Conservation (phyloP, 2,113 vertebrate species). For the Argyrosomus japonicus region DNA sequence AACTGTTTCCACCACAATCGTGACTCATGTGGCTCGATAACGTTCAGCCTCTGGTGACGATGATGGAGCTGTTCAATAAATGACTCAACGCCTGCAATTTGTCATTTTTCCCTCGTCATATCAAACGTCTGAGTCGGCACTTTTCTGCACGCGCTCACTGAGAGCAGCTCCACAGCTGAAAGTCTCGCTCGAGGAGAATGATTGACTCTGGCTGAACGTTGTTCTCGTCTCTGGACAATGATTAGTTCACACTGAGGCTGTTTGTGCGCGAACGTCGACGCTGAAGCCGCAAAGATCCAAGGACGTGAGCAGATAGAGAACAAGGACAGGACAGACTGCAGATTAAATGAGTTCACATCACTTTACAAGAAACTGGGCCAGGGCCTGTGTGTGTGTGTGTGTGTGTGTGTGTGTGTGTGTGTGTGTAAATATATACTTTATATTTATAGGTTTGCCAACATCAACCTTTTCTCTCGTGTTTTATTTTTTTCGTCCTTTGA, state of each 20-base stretch:
- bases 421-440: not conserved
- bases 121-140: not conserved
- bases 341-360: conserved; percentile 28
- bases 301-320: conserved; percentile 5
- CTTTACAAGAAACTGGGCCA: conserved; percentile 5
- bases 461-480: not conserved
- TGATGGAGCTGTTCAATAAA: not conserved
- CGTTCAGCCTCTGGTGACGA: not conserved
- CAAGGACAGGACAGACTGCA: conserved; percentile 24
- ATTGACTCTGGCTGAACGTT: not conserved
- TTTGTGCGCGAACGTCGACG: not conserved
- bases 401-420: not conserved
- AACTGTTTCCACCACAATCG: no score
- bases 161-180: not conserved
- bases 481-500: not conserved
- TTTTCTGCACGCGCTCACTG: not conserved
- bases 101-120: not conserved
- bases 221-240: conserved; percentile 24
- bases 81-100: conserved; percentile 2
- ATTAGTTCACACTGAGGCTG: not conserved
- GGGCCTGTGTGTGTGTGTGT: not conserved
- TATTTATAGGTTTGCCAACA: conserved; percentile 17
- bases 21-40: no score
- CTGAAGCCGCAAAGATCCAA: not conserved
- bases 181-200: no score